Conservation (phyloP, 2,888 invertebrate genomes). For the Salpingus planirostris region DNA sequence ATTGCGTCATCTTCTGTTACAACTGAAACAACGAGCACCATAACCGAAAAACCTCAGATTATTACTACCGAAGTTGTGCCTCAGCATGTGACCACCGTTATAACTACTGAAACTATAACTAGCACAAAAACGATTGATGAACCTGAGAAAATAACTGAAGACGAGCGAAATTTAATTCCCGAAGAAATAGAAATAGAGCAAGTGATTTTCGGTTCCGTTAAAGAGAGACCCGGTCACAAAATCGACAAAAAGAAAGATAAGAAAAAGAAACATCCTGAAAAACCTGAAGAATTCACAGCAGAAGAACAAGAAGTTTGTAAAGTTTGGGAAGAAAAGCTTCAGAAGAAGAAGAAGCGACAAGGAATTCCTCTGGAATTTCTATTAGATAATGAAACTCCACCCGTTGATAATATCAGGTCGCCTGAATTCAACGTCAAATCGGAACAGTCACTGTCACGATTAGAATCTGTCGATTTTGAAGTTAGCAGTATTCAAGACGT, state of each 20-base stretch:
- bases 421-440: conserved; percentile 15
- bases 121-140: background rate
- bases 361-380: conserved; percentile 25
- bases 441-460: conserved; percentile 26
- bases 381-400: conserved; percentile 15
- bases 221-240: conserved; percentile 42
- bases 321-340: conserved; percentile 30
- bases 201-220: conserved; percentile 55
- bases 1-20: no score
- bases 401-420: conserved; percentile 14
- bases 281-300: conserved; percentile 29
- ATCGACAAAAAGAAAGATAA: conserved; percentile 17
- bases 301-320: conserved; percentile 37
- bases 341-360: conserved; percentile 25
- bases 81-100: no score
- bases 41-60: no score
- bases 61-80: no score
- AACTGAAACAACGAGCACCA: no score
- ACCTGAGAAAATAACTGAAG: background rate
- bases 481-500: conserved; percentile 36
- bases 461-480: conserved; percentile 38
- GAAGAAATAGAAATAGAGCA: conserved; percentile 40
- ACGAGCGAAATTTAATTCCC: background rate
- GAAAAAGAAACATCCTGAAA: conserved; percentile 13
- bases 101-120: no score